phyloP scores from a whole-genome alignment of 1,140 invertebrate species.

The Neodiprion fabricii region DNA sequence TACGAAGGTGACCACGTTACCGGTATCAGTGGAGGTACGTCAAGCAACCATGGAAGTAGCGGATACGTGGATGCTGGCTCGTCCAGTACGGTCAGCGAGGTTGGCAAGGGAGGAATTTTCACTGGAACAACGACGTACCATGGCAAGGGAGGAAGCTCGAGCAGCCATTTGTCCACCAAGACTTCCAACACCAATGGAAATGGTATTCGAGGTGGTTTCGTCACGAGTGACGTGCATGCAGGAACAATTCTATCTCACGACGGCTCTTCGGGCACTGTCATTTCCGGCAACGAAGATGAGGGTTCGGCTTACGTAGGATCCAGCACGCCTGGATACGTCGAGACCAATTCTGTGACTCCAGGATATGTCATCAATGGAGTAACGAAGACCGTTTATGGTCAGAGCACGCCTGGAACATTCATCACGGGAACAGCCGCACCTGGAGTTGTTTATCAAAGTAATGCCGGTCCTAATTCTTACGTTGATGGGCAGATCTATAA shows the following conservation, averaged over 20 bases:
- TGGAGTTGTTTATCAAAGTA: conserved; percentile 27
- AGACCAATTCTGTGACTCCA: conserved; percentile 31
- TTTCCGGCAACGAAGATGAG: conserved; percentile 23
- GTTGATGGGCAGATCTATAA: conserved; percentile 12
- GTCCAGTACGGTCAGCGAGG: background rate
- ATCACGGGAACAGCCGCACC: conserved; percentile 19
- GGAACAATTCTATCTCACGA: conserved; percentile 29
- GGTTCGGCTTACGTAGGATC: conserved; percentile 25
- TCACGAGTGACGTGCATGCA: conserved; percentile 25
- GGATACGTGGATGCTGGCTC: background rate
- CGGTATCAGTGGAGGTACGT: background rate
- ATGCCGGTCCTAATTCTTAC: conserved; percentile 30
- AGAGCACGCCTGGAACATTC: conserved; percentile 14
- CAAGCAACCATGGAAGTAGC: background rate
- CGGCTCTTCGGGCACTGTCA: conserved; percentile 24
- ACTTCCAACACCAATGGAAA: conserved; percentile 9
- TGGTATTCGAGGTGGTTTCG: conserved; percentile 18
- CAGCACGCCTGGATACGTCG: conserved; percentile 31
- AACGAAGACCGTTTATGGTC: conserved; percentile 29
- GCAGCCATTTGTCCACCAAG: background rate
- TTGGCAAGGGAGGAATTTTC: background rate
- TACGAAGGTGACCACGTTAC: background rate
- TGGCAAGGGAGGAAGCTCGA: conserved; percentile 5
- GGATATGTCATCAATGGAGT: conserved; percentile 39
- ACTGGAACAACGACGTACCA: conserved; percentile 2